Conservation (phyloP, 2,113 vertebrate species). For the Conger conger region DNA sequence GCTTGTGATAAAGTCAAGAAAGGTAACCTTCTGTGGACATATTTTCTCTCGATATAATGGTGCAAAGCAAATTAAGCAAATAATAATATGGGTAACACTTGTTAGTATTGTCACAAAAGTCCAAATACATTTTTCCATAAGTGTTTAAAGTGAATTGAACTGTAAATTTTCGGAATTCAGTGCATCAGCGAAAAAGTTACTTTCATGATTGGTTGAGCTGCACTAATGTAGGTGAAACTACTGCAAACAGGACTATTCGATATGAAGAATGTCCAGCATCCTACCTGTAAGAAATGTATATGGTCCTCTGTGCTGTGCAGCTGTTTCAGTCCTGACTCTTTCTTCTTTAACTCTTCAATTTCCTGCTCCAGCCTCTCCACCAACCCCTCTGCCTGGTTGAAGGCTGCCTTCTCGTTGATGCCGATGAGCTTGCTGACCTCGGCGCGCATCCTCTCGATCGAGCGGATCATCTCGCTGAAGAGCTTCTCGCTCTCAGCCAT, state of each 20-base stretch:
- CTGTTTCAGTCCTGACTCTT: constrained; percentile 73
- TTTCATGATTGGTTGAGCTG: background rate
- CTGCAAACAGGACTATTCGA: background rate
- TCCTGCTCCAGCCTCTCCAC: constrained; percentile 75
- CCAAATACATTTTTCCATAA: background rate
- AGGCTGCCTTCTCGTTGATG: constrained; percentile 75
- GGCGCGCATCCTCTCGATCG: constrained; percentile 77
- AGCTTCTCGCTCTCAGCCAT: constrained; percentile 79
- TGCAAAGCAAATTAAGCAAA: background rate
- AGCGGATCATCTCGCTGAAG: constrained; percentile 78
- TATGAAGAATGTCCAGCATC: background rate
- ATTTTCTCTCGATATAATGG: background rate
- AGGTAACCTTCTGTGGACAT: background rate
- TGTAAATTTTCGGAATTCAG: background rate
- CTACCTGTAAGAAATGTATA: constrained; percentile 77
- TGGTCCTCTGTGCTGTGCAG: constrained; percentile 78
- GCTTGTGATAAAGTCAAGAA: background rate
- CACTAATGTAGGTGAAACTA: background rate
- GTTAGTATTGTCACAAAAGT: background rate
- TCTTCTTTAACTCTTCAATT: constrained; percentile 76
- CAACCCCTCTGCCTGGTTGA: constrained; percentile 72
- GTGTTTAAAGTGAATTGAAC: background rate
- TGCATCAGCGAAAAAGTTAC: background rate
- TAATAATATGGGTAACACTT: background rate
- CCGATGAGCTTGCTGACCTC: constrained; percentile 77